Percentiles rank a stretch among this genome's conserved stretches.
These are phyloP conservation scores for Metopia argyrocephala DNA, from an alignment of 2,888 invertebrate species.

Conservation along the genomic window DNA sequence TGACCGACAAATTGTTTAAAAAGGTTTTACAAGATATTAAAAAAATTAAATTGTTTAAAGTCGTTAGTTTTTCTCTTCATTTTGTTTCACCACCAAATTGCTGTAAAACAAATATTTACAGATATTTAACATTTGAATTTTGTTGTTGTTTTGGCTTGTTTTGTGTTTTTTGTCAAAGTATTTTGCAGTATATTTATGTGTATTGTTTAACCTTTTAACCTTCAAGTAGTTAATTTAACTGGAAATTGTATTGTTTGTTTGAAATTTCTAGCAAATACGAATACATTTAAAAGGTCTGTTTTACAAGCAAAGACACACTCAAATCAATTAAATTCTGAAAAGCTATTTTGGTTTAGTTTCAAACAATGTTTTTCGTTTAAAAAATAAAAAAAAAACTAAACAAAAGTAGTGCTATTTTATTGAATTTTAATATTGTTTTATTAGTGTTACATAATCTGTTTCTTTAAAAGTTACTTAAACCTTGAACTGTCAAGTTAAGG, in stretches of 20 bases:
- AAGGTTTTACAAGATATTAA: constrained; percentile 61
- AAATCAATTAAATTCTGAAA: constrained; percentile 71
- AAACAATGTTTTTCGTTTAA: neutral
- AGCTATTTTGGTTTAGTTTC: constrained; percentile 47
- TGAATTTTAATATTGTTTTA: constrained; percentile 18
- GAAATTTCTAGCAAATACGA: neutral
- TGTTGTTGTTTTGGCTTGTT: neutral
- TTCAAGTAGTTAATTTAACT: constrained; percentile 42
- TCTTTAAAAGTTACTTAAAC: constrained; percentile 66
- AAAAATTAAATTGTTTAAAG: constrained; percentile 46
- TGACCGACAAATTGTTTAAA: constrained; percentile 64
- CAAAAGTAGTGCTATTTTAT: too few species aligned
- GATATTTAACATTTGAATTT: constrained; percentile 29
- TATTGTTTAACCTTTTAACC: constrained; percentile 56
- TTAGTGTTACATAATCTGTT: constrained; percentile 16
- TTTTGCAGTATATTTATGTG: too few species aligned
- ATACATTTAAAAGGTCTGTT: constrained; percentile 17
- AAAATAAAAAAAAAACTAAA: too few species aligned
- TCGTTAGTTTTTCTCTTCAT: neutral
- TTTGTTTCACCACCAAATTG: constrained; percentile 3
- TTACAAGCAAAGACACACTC: constrained; percentile 67
- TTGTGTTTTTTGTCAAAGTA: neutral
- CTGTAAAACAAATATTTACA: constrained; percentile 47
- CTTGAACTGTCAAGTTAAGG: constrained; percentile 70
- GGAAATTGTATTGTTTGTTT: constrained; percentile 3